phyloP scores from a whole-genome alignment of 2,113 vertebrate species.

The Morone saxatilis region DNA sequence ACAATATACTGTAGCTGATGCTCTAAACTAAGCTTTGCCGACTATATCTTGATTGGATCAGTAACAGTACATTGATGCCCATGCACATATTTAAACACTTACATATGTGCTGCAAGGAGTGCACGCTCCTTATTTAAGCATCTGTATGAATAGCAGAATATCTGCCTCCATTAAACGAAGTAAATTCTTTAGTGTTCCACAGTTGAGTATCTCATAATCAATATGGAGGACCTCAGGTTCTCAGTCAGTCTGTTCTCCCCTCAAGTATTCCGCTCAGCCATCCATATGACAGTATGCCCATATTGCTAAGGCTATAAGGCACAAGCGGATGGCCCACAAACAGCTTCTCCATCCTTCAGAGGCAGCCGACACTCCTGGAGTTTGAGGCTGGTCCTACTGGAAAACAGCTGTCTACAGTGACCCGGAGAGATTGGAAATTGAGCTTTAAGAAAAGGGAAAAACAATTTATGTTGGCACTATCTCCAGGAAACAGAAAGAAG shows the following conservation, averaged over 20 bases:
- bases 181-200: constrained; percentile 12
- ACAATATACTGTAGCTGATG: not conserved
- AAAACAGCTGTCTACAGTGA: constrained; percentile 82
- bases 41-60: not conserved
- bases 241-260: constrained; percentile 52
- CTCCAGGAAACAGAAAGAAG: constrained; percentile 72
- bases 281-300: constrained; percentile 54
- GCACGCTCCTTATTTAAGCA: not conserved
- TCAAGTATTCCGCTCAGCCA: constrained; percentile 51
- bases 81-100: constrained; percentile 19
- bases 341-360: constrained; percentile 54
- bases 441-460: constrained; percentile 80
- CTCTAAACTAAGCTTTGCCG: not conserved
- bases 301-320: constrained; percentile 55
- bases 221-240: constrained; percentile 61
- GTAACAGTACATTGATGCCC: constrained; percentile 16
- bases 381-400: constrained; percentile 64
- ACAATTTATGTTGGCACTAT: constrained; percentile 71
- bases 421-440: constrained; percentile 75
- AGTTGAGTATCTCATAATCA: constrained; percentile 56
- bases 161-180: constrained; percentile 57
- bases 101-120: constrained; percentile 29
- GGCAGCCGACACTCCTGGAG: constrained; percentile 53
- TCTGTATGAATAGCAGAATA: constrained; percentile 41
- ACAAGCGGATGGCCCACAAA: constrained; percentile 42